These are phyloP conservation scores for Heliconius hortense DNA, from an alignment of 2,888 invertebrate species.

Conservation along the genomic window DNA sequence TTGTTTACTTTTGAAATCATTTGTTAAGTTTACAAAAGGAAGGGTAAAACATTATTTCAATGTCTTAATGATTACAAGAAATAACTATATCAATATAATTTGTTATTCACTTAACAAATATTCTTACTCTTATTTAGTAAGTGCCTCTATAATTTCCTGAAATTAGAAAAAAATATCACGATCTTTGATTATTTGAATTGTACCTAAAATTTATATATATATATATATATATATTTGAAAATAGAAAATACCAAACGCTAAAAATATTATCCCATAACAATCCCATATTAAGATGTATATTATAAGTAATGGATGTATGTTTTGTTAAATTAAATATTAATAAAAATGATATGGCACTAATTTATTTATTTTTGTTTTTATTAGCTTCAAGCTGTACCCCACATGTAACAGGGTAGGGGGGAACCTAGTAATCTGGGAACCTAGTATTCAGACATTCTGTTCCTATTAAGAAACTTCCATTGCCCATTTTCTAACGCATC, in stretches of 20 bases:
- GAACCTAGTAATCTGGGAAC: too few relatives aligned
- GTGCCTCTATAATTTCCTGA: slow-evolving; percentile 22
- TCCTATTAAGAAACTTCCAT: too few relatives aligned
- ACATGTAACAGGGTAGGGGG: too few relatives aligned
- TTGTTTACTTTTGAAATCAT: neutral
- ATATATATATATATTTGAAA: too few relatives aligned
- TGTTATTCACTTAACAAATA: neutral
- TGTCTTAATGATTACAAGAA: neutral
- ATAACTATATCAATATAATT: neutral
- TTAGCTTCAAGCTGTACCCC: too few relatives aligned
- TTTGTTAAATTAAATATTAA: neutral
- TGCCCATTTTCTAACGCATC: too few relatives aligned
- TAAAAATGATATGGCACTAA: slow-evolving; percentile 1
- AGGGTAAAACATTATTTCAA: neutral
- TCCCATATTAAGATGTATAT: neutral
- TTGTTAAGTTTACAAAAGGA: neutral
- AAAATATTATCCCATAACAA: slow-evolving; percentile 14
- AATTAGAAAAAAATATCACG: neutral
- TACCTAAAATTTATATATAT: neutral
- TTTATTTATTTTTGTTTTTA: neutral
- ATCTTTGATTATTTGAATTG: neutral
- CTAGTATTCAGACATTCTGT: too few relatives aligned
- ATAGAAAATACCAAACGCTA: too few relatives aligned
- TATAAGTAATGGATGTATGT: too few relatives aligned
- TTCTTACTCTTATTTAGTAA: slow-evolving; percentile 16